Percentiles rank a stretch among this genome's conserved stretches.
Evolutionary conservation across 2,113 vertebrate genomes (phyloP).

Genomic region (Sakesphorus luctuosus): DNA sequence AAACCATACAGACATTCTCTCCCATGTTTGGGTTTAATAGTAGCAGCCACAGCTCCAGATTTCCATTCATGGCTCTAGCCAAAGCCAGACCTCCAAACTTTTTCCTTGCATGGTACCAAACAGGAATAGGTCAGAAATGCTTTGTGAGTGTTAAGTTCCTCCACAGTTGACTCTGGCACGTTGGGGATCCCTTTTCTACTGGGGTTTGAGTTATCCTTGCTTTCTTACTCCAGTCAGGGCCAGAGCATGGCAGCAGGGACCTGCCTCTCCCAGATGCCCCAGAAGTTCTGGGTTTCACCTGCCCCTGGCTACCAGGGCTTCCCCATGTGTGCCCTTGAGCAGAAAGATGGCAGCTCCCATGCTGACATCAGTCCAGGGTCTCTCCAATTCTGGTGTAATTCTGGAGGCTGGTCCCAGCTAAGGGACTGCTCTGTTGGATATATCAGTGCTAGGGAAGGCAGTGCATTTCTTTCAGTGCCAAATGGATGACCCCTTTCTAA

Average conservation of each 20-base stretch:
- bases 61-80: background rate
- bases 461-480: background rate
- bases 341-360: background rate
- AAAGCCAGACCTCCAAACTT: background rate
- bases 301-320: background rate
- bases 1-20: background rate
- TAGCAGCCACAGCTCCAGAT: background rate
- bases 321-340: fast-evolving
- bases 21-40: background rate
- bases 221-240: background rate
- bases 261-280: fast-evolving
- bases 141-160: background rate
- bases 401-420: background rate
- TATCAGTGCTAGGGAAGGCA: background rate
- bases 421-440: background rate
- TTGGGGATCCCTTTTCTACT: fast-evolving
- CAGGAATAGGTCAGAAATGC: background rate
- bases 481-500: background rate
- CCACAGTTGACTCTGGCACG: background rate
- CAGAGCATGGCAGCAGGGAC: background rate
- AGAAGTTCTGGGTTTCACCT: background rate
- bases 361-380: background rate
- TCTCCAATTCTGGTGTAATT: background rate
- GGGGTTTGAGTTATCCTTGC: background rate
- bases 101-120: background rate